A percentile compares a stretch with the other conserved stretches of the same genome.
Evolutionary conservation across 2,113 vertebrate genomes (phyloP).

Genomic region (Amphilophus citrinellus): DNA sequence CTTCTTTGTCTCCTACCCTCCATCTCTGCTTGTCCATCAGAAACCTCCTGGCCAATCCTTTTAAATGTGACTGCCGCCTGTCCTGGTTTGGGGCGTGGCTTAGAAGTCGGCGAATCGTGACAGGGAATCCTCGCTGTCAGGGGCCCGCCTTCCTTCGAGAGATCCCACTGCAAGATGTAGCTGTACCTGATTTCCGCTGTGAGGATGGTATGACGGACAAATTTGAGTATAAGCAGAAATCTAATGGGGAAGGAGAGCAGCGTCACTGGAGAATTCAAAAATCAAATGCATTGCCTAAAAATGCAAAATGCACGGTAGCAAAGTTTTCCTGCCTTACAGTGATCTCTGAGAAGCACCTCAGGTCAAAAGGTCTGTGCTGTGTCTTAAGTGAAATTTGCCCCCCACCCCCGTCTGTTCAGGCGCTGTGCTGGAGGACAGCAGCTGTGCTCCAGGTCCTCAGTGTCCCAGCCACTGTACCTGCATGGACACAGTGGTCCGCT

Average conservation of each 20-base stretch:
- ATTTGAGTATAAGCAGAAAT: not conserved
- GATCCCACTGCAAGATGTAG: conserved; percentile 97
- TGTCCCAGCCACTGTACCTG: conserved; percentile 94
- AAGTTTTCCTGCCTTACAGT: not conserved
- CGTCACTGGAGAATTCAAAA: not conserved
- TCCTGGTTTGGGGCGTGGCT: conserved; percentile 97
- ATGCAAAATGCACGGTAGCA: not conserved
- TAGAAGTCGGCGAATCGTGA: conserved; percentile 93
- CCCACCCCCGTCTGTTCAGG: conserved; percentile 27
- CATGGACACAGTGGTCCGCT: conserved; percentile 93
- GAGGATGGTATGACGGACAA: conserved; percentile 84
- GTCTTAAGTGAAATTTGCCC: not conserved
- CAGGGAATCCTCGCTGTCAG: conserved; percentile 94
- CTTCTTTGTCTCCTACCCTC: not conserved
- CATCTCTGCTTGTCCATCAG: conserved; percentile 66
- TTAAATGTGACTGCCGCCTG: conserved; percentile 95
- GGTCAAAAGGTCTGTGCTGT: not conserved
- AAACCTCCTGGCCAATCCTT: conserved; percentile 95
- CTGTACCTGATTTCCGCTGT: conserved; percentile 93
- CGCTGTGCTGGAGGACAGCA: conserved; percentile 87
- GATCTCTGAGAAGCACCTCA: not conserved
- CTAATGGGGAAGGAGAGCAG: not conserved
- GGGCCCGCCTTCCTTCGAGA: conserved; percentile 93
- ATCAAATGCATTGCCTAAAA: not conserved
- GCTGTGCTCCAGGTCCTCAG: conserved; percentile 87